A percentile compares a stretch with the other conserved stretches of the same genome.
phyloP scores from a whole-genome alignment of 37 sponge, comb jelly and placozoan genomes.

The Beroe ovata region DNA sequence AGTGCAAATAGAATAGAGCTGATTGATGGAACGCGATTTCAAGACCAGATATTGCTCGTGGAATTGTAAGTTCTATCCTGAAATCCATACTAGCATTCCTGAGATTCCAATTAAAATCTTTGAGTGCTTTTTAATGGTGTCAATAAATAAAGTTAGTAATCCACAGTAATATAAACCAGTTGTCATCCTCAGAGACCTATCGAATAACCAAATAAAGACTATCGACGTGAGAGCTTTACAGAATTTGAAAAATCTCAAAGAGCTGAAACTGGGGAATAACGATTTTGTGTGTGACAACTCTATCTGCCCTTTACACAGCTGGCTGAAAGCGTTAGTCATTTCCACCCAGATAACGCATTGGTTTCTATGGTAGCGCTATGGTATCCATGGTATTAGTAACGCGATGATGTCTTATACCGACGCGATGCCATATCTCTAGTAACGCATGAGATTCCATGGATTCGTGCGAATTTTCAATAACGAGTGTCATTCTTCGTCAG shows the following conservation, averaged over 20 bases:
- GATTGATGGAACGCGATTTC: neutral
- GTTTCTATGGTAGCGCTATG: too few relatives aligned
- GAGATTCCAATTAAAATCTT: too few relatives aligned
- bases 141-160: too few relatives aligned
- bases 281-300: neutral
- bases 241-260: neutral
- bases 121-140: too few relatives aligned
- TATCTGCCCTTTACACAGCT: slow-evolving; percentile 33
- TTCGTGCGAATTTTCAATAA: too few relatives aligned
- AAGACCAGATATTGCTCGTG: neutral
- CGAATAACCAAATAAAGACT: neutral
- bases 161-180: too few relatives aligned
- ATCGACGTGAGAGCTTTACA: neutral
- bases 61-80: slow-evolving; percentile 47
- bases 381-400: neutral
- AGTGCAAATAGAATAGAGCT: neutral
- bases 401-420: neutral
- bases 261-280: slow-evolving; percentile 45
- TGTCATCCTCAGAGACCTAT: slow-evolving; percentile 12
- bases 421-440: neutral
- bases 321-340: slow-evolving; percentile 23
- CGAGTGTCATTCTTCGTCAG: too few relatives aligned
- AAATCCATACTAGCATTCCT: too few relatives aligned
- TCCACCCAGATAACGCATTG: too few relatives aligned
- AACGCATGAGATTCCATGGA: neutral